Percentiles rank a stretch among this genome's conserved stretches.
These are phyloP conservation scores for Drosophila serrata DNA, from an alignment of 1,140 invertebrate species.

Conservation along the genomic window DNA sequence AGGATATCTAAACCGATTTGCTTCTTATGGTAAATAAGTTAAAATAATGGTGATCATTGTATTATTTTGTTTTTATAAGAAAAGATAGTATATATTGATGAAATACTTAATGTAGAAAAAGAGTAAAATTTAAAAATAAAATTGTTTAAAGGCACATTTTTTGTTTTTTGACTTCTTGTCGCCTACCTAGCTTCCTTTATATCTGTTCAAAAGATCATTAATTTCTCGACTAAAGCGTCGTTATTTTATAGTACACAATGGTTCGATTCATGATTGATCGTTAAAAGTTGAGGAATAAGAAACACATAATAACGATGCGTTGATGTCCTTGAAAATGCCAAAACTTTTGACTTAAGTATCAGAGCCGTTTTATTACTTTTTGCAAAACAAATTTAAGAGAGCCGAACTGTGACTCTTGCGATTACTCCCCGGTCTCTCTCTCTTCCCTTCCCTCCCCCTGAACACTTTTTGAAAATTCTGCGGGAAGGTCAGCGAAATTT, in stretches of 20 bases:
- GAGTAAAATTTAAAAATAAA: too few relatives aligned
- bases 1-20: too few relatives aligned
- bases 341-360: conserved; percentile 36
- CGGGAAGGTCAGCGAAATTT: conserved; percentile 70
- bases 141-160: background rate
- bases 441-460: background rate
- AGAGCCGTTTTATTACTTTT: conserved; percentile 33
- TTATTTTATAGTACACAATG: conserved; percentile 20
- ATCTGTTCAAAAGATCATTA: conserved; percentile 37
- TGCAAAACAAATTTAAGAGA: conserved; percentile 58
- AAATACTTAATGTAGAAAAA: too few relatives aligned
- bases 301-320: conserved; percentile 11
- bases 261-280: conserved; percentile 38
- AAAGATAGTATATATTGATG: too few relatives aligned
- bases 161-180: conserved; percentile 1
- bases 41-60: too few relatives aligned
- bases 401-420: background rate
- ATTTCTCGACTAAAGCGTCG: conserved; percentile 17
- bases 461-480: conserved; percentile 39
- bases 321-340: conserved; percentile 42
- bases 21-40: too few relatives aligned
- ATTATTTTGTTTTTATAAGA: too few relatives aligned
- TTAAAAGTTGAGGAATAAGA: conserved; percentile 9
- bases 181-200: background rate
- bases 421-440: conserved; percentile 10